These are phyloP conservation scores for Drosophila eugracilis DNA, from an alignment of 1,140 invertebrate genomes.

Conservation along the genomic window DNA sequence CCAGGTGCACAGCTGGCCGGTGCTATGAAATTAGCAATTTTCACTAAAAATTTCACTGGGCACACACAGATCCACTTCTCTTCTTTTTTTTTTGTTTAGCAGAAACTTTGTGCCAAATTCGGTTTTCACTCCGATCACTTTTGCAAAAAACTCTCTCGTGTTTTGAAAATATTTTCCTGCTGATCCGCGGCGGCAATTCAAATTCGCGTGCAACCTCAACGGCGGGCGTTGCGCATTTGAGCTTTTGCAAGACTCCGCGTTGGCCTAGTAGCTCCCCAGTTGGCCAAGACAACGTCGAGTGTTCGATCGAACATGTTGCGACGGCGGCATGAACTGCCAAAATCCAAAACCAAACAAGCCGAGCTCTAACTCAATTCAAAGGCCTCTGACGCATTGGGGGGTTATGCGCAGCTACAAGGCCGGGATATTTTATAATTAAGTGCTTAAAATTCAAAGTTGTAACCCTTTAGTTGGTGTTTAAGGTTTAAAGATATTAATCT, in stretches of 20 bases:
- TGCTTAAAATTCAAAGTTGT: neutral
- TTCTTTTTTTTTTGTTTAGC: conserved; percentile 5
- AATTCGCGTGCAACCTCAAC: conserved; percentile 78
- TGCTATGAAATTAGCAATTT: conserved; percentile 69
- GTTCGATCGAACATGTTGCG: conserved; percentile 61
- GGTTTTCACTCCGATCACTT: conserved; percentile 71
- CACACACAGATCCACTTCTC: conserved; percentile 21
- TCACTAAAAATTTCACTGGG: conserved; percentile 61
- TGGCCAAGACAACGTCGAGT: neutral
- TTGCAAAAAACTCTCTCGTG: conserved; percentile 60
- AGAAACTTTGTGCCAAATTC: conserved; percentile 49
- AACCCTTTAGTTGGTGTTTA: neutral
- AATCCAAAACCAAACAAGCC: conserved; percentile 24
- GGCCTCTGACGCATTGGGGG: conserved; percentile 32
- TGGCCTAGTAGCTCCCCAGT: conserved; percentile 32
- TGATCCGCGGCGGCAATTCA: conserved; percentile 46
- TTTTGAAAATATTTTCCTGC: neutral
- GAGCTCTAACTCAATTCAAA: conserved; percentile 18
- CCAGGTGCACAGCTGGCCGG: conserved; percentile 61
- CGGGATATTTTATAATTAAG: neutral
- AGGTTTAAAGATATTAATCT: neutral
- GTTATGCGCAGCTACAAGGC: conserved; percentile 13
- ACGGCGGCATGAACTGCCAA: conserved; percentile 17
- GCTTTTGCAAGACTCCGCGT: conserved; percentile 35
- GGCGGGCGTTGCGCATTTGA: conserved; percentile 67